Evolutionary conservation across 2,888 invertebrate species (phyloP).

Genomic region (Brachycybe producta): DNA sequence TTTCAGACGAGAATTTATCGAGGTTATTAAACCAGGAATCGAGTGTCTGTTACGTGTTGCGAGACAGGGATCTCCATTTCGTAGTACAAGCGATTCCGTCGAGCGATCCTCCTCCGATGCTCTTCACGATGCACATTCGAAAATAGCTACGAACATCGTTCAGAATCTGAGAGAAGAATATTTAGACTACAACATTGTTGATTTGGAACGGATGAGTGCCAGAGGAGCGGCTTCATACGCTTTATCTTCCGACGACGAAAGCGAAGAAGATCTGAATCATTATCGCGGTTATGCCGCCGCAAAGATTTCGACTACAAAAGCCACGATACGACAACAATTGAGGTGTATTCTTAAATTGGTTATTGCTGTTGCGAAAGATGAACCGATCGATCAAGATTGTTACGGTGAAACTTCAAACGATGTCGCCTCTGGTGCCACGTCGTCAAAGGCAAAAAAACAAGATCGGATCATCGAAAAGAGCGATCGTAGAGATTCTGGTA

Average conservation of each 20-base stretch:
- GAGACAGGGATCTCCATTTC: not conserved
- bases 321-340: not conserved
- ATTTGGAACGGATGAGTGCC: not conserved
- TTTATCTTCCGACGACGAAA: not conserved
- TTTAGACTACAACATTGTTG: not conserved
- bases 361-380: too few species aligned
- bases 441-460: too few species aligned
- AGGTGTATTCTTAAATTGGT: not conserved
- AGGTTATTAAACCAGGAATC: not conserved
- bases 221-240: not conserved
- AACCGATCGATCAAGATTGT: too few species aligned
- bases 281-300: slow-evolving; percentile 2
- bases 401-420: too few species aligned
- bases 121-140: not conserved
- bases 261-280: slow-evolving; percentile 2
- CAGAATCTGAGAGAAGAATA: not conserved
- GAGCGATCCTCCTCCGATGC: too few species aligned
- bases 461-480: too few species aligned
- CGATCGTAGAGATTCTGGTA: too few species aligned
- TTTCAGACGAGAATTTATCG: not conserved
- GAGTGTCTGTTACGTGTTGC: slow-evolving; percentile 1
- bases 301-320: not conserved
- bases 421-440: too few species aligned
- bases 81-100: too few species aligned
- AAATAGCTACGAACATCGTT: not conserved